Evolutionary conservation across 2,797 vertebrate genomes (phyloP).

Genomic region (Xerus rutilus): DNA sequence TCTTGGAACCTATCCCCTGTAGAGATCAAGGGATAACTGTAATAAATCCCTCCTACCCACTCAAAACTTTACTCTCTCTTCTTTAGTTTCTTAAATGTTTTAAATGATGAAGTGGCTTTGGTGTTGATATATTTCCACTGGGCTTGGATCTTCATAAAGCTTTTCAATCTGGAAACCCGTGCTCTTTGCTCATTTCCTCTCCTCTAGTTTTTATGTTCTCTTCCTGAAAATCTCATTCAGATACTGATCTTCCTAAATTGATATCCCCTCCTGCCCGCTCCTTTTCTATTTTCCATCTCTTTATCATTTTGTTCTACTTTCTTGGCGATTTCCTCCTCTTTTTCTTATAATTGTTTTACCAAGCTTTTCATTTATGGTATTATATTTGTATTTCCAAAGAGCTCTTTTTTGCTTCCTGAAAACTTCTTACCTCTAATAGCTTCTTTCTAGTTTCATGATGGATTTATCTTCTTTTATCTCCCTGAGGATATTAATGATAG

Average conservation of each 20-base stretch:
- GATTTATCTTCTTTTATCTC: not conserved
- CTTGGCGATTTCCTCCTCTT: slow-evolving; percentile 10
- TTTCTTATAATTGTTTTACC: not conserved
- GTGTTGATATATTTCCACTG: not conserved
- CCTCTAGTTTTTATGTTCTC: not conserved
- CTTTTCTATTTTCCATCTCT: not conserved
- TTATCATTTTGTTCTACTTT: not conserved
- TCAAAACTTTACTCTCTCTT: not conserved
- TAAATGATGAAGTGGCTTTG: not conserved
- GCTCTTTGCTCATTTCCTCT: slow-evolving; percentile 5
- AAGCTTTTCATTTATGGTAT: not conserved
- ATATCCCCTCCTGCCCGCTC: not conserved
- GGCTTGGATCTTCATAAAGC: not conserved
- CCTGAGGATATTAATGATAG: not conserved
- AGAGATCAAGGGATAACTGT: not conserved
- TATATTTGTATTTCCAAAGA: not conserved
- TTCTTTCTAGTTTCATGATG: slow-evolving; percentile 29
- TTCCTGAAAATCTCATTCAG: slow-evolving; percentile 22
- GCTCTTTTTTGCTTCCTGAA: slow-evolving; percentile 11
- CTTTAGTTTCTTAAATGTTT: slow-evolving; percentile 47
- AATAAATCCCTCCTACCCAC: not conserved
- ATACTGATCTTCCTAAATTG: not conserved
- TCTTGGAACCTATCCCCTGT: not conserved
- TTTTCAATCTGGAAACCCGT: not conserved
- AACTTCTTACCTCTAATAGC: not conserved